These are phyloP conservation scores for Hetaerina americana DNA, from an alignment of 1,140 invertebrate species.

Conservation along the genomic window DNA sequence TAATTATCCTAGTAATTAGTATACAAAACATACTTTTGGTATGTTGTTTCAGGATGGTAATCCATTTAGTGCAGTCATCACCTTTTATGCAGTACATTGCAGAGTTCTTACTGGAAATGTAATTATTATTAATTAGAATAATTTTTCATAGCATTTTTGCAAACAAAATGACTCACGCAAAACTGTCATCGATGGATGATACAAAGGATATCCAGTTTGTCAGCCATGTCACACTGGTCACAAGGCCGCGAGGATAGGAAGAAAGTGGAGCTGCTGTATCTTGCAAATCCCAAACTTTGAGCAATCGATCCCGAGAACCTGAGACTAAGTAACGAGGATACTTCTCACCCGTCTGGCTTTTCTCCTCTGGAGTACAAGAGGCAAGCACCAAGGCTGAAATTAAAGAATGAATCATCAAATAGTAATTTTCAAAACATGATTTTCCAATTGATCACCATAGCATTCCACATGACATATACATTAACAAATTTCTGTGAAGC, in stretches of 20 bases:
- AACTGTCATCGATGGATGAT: conserved; percentile 28
- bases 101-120: too few species aligned
- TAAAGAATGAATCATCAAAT: too few species aligned
- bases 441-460: too few species aligned
- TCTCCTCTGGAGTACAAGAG: not conserved
- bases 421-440: too few species aligned
- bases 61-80: too few species aligned
- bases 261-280: conserved; percentile 24
- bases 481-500: too few species aligned
- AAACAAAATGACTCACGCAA: conserved; percentile 20
- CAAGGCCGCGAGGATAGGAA: conserved; percentile 24
- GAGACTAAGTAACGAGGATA: conserved; percentile 29
- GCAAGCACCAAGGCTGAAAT: not conserved
- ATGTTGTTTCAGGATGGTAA: too few species aligned
- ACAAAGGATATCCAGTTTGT: conserved; percentile 22
- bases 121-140: not conserved
- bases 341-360: conserved; percentile 22
- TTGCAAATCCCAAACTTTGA: conserved; percentile 38
- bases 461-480: too few species aligned
- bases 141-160: not conserved
- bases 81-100: too few species aligned
- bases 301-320: conserved; percentile 29
- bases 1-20: too few species aligned
- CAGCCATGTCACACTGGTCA: conserved; percentile 25
- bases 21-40: too few species aligned